Evolutionary conservation across 2,113 vertebrate species (phyloP), one percentile per base, ranked within the genome.

Genomic region (Arizona elegans): DNA sequence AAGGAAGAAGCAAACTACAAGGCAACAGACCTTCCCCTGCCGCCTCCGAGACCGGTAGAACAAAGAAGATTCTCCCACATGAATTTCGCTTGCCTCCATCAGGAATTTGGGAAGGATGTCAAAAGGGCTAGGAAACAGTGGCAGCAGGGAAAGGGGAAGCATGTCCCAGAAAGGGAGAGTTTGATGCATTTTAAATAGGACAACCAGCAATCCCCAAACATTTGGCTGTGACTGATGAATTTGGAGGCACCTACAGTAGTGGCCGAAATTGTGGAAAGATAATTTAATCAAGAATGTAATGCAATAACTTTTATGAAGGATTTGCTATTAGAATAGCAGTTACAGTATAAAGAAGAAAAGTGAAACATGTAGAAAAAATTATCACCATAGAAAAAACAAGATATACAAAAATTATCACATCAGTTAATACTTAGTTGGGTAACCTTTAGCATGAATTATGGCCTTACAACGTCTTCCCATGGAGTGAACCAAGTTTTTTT

Each of bases 21-120:
- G n/a, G 10, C 9, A 15, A 43, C 10, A 24, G n/a, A 54, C 70
- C 21, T 38, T 2, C 12, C 62, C 7, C 23, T 12, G 8, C 53
- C 13, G 3, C 5, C 75, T 53, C 50, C 47, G 21, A 59, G 23
- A 43, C 3, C 10, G 3, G 55, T 19, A 4, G 7, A 0, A 85
- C 87, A 3, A 33, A 24, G 9, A 52, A 26, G 23, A 24, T 55
- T 21, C 26, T 26, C 2, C 5, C 24, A 5, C 21, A 65, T 53
- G 33, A 97, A 97, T 15, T 98, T 99, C 62, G 94, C 95, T 56
- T 97, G 96, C 91, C 96, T 98, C 29, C 98, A 98, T 1, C 96
- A 97, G 15, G 95, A 95, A 87, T 98, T 98, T 55, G 98, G 98
- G 13, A 97, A 97, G 89, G 98, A 98, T 87, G 97, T 98, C 70